A percentile compares a stretch with the other conserved stretches of the same genome.
Conservation (phyloP, 2,888 invertebrate species). For the Congeria kusceri region DNA sequence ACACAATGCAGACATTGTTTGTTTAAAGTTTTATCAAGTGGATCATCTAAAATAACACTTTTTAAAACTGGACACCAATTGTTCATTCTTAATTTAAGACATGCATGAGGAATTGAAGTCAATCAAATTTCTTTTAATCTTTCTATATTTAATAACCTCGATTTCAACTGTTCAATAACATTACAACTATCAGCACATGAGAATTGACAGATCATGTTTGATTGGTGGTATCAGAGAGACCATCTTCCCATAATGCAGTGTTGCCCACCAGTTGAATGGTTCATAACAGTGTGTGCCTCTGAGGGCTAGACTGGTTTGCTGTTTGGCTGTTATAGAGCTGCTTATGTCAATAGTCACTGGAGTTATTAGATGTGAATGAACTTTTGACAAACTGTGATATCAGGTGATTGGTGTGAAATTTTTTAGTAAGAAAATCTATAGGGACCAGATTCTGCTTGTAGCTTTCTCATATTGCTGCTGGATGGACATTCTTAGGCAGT, state of each 20-base stretch:
- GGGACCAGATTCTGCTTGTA: no score
- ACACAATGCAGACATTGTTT: neutral
- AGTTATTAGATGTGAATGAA: neutral
- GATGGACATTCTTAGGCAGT: no score
- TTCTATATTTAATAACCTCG: neutral
- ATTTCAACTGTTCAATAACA: constrained; percentile 3
- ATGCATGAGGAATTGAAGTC: no score
- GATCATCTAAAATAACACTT: neutral
- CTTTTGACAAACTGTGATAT: neutral
- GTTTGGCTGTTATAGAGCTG: neutral
- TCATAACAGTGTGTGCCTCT: neutral
- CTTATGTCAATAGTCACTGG: neutral
- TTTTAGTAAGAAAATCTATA: no score
- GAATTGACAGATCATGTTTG: constrained; percentile 4
- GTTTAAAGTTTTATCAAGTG: neutral
- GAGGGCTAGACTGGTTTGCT: constrained; percentile 1
- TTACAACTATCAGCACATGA: neutral
- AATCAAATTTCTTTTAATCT: neutral
- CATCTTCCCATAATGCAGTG: neutral
- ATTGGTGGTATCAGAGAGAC: constrained; percentile 2
- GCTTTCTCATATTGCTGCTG: no score
- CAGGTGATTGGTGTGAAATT: no score
- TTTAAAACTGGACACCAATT: constrained; percentile 1
- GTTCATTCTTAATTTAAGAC: neutral
- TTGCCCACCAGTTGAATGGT: constrained; percentile 2